These are phyloP conservation scores for Haliclona indistincta DNA, from an alignment of 37 sponge, comb jelly and placozoan species.

Conservation along the genomic window DNA sequence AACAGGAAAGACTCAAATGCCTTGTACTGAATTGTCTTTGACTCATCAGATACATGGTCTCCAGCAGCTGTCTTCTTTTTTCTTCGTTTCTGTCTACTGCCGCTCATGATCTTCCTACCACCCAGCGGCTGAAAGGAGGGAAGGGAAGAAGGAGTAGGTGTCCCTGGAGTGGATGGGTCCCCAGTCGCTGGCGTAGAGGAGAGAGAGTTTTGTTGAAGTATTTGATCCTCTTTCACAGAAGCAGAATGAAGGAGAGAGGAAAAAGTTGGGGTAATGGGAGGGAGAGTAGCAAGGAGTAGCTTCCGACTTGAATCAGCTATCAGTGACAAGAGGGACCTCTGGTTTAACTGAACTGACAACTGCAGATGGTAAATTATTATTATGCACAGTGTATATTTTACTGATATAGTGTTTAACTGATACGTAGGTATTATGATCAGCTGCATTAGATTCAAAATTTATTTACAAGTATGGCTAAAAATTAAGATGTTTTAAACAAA, in stretches of 20 bases:
- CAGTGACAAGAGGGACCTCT: constrained; percentile 23
- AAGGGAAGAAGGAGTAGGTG: constrained; percentile 22
- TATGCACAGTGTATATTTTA: too few species aligned
- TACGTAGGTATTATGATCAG: too few species aligned
- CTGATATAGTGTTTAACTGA: too few species aligned
- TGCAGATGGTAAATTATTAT: too few species aligned
- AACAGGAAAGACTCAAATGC: constrained; percentile 38
- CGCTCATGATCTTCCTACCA: neutral
- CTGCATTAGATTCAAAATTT: too few species aligned
- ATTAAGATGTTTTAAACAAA: too few species aligned
- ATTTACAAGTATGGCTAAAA: too few species aligned
- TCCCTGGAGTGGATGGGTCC: neutral
- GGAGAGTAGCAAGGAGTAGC: constrained; percentile 29
- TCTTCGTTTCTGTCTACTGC: constrained; percentile 1
- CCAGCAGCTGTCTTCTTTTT: constrained; percentile 2
- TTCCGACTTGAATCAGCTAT: constrained; percentile 8
- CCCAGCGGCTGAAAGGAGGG: neutral
- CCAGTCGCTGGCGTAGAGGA: neutral
- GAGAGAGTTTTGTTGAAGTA: neutral
- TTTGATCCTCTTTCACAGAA: neutral
- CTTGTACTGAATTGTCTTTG: constrained; percentile 42
- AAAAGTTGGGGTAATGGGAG: neutral
- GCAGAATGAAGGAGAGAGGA: neutral
- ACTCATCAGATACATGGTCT: constrained; percentile 31
- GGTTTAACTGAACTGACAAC: too few species aligned